Percentiles rank a stretch among this genome's conserved stretches.
phyloP scores from a whole-genome alignment of 1,140 invertebrate species.

The Caenorhabditis brenneri region DNA sequence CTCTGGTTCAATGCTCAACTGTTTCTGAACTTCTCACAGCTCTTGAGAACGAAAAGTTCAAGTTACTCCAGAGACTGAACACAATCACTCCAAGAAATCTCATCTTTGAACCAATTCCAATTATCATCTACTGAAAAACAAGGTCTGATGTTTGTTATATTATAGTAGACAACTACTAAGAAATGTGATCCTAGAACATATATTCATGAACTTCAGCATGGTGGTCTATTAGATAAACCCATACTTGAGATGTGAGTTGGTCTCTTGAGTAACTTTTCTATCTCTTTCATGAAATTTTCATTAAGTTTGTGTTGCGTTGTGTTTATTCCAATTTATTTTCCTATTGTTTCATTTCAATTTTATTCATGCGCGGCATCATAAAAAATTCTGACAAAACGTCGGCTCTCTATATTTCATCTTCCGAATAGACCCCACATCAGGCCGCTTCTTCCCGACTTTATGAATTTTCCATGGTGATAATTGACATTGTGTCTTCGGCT shows the following conservation, averaged over 20 bases:
- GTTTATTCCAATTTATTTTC: background rate
- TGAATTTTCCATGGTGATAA: background rate
- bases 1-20: background rate
- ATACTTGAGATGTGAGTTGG: background rate
- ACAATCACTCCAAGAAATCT: too few species aligned
- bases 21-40: background rate
- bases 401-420: background rate
- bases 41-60: too few species aligned
- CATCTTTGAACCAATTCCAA: background rate
- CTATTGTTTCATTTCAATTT: constrained; percentile 1
- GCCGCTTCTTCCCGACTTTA: background rate
- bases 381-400: background rate
- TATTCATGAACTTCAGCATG: background rate
- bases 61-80: too few species aligned
- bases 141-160: background rate
- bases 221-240: background rate
- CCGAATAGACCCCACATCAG: background rate
- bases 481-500: background rate
- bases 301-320: background rate
- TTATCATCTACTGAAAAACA: background rate
- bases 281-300: background rate
- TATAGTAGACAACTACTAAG: background rate
- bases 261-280: background rate
- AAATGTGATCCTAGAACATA: background rate
- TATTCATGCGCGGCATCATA: background rate